Percentiles rank a stretch among this genome's conserved stretches.
phyloP scores from a whole-genome alignment of 2,797 vertebrate species.

The Spinus olivaceus region DNA sequence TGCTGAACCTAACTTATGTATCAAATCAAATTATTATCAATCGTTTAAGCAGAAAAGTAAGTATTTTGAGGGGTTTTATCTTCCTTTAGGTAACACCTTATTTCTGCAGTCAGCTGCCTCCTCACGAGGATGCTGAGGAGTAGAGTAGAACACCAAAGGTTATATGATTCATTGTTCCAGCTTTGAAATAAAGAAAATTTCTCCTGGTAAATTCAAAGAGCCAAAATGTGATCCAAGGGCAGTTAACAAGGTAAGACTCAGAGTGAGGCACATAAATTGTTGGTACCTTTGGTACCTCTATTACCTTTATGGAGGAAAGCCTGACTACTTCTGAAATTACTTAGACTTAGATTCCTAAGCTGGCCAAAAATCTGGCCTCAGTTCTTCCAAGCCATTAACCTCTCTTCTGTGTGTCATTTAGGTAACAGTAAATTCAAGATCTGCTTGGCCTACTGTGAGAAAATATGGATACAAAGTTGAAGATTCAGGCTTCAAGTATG shows the following conservation, averaged over 20 bases:
- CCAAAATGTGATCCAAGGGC: neutral
- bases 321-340: neutral
- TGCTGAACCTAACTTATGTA: conserved; percentile 87
- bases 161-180: neutral
- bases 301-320: neutral
- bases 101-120: neutral
- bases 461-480: conserved; percentile 91
- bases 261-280: neutral
- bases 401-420: conserved; percentile 48
- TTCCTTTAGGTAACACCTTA: neutral
- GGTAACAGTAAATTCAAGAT: conserved; percentile 88
- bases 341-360: neutral
- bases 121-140: neutral
- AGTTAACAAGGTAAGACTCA: neutral
- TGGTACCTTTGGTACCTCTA: neutral
- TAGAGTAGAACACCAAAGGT: neutral
- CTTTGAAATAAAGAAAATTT: neutral
- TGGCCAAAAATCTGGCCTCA: neutral
- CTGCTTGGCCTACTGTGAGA: conserved; percentile 87
- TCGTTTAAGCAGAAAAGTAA: conserved; percentile 89
- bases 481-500: conserved; percentile 94
- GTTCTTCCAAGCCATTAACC: neutral
- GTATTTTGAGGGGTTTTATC: conserved; percentile 26
- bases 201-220: neutral
- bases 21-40: conserved; percentile 86